Evolutionary conservation across 1,140 invertebrate genomes (phyloP), one percentile per base, ranked within the genome.

Genomic region (Gonioctena quinquepunctata): DNA sequence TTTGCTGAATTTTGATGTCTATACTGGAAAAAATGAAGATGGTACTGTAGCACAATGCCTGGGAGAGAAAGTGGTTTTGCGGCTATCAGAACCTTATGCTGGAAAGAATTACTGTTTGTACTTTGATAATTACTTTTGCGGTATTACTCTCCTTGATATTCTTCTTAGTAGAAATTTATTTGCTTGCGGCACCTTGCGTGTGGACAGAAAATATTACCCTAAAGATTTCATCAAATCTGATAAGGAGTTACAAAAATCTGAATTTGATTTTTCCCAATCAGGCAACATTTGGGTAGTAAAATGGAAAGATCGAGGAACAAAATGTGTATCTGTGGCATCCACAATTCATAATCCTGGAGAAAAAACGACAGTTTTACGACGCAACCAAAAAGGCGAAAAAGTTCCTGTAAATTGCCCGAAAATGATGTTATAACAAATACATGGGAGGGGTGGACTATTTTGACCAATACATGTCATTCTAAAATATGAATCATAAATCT

Each of bases 1-100:
- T n/a, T 7, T 62, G 19, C 59, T 62, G 7, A 16, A 27, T 42
- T 62, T 62, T 11, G 26, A 33, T n/a, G 21, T 28, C 33, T 18
- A 54, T 16, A 52, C 21, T 50, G 48, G 48, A 19, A 65, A 52
- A 65, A 23, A 49, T 49, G 62, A 65, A 50, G 21, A 65, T 65
- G 13, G 4, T n/a, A 49, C 0, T 22, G 22, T 18, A 5, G 13
- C 19, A 19, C 13, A 11, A 50, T 52, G 4, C 5, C 19, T 50
- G 2, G n/a, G 48, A 19, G 62, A 64, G 25, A 50, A 42, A 42
- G 11, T 42, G 8, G 18, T 19, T 1, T 49, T 25, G 13, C 25
- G 42, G 16, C 22, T 13, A 4, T 23, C 62, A 19, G 48, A 52
- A 50, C 48, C 62, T 6, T 23, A 25, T 52, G 48, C 33, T n/a